These are phyloP conservation scores for Margarornis squamiger DNA, from an alignment of 2,797 vertebrate genomes.

Conservation along the genomic window DNA sequence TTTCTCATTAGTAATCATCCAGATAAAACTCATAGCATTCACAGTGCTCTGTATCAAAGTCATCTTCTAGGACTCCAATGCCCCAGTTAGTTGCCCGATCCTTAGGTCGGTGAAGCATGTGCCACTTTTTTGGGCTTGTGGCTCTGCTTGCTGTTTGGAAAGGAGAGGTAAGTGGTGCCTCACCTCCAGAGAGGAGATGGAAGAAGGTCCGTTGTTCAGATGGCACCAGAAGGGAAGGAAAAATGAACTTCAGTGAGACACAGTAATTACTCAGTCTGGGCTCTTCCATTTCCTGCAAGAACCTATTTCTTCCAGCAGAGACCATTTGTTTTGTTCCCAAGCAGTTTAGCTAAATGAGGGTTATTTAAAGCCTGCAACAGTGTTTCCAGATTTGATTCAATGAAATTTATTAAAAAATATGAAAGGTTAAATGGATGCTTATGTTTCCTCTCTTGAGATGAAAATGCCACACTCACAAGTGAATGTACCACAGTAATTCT, in stretches of 20 bases:
- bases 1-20: not conserved
- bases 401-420: slow-evolving; percentile 32
- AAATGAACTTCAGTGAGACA: not conserved
- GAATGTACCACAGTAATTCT: not conserved
- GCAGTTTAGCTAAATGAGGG: slow-evolving; percentile 25
- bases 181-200: not conserved
- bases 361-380: slow-evolving; percentile 27
- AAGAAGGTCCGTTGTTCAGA: not conserved
- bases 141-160: not conserved
- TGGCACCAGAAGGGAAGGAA: not conserved
- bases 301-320: not conserved
- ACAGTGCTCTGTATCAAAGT: not conserved
- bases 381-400: slow-evolving; percentile 34
- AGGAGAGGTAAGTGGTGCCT: not conserved
- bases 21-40: not conserved
- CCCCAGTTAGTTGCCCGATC: not conserved
- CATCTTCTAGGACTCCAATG: not conserved
- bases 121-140: not conserved
- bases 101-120: not conserved
- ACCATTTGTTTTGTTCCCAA: not conserved
- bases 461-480: not conserved
- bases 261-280: not conserved
- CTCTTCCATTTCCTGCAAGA: slow-evolving; percentile 4
- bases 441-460: not conserved
- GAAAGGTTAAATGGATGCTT: slow-evolving; percentile 8